phyloP scores from a whole-genome alignment of 2,888 invertebrate genomes.

The Eristalinus aeneus region DNA sequence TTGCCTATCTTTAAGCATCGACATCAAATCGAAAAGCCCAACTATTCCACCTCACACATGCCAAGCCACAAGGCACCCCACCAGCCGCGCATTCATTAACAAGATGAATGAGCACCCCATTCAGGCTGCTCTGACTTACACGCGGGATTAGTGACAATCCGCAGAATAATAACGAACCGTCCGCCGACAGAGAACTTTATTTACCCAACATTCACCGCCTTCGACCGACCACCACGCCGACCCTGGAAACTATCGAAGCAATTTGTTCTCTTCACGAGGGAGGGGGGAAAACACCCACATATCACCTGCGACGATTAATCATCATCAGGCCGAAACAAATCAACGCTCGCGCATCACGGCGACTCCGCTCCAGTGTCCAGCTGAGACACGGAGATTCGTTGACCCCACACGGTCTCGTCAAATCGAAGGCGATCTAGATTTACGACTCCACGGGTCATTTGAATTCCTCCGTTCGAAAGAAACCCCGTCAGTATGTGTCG shows the following conservation, averaged over 20 bases:
- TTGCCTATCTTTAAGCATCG: background rate
- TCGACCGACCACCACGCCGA: no score
- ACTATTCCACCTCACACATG: background rate
- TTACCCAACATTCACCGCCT: slow-evolving; percentile 34
- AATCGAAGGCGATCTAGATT: slow-evolving; percentile 67
- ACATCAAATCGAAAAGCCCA: background rate
- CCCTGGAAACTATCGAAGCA: no score
- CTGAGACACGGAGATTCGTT: slow-evolving; percentile 59
- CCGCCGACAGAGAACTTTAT: slow-evolving; percentile 56
- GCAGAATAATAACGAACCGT: slow-evolving; percentile 48
- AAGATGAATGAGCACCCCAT: slow-evolving; percentile 52
- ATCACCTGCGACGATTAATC: slow-evolving; percentile 67
- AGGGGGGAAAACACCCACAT: slow-evolving; percentile 58
- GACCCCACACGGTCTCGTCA: slow-evolving; percentile 59
- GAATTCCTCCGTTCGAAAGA: slow-evolving; percentile 53
- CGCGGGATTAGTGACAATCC: slow-evolving; percentile 56
- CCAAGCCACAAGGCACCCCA: background rate
- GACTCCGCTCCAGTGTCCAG: slow-evolving; percentile 23
- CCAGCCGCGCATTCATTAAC: slow-evolving; percentile 34
- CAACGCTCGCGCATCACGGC: slow-evolving; percentile 10
- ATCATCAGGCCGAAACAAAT: slow-evolving; percentile 60
- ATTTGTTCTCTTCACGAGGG: background rate
- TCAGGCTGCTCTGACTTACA: slow-evolving; percentile 45
- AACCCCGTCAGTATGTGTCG: slow-evolving; percentile 50
- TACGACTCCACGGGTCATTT: slow-evolving; percentile 64